These are phyloP conservation scores for Agrotis puta DNA, from an alignment of 2,888 invertebrate species.

Conservation along the genomic window DNA sequence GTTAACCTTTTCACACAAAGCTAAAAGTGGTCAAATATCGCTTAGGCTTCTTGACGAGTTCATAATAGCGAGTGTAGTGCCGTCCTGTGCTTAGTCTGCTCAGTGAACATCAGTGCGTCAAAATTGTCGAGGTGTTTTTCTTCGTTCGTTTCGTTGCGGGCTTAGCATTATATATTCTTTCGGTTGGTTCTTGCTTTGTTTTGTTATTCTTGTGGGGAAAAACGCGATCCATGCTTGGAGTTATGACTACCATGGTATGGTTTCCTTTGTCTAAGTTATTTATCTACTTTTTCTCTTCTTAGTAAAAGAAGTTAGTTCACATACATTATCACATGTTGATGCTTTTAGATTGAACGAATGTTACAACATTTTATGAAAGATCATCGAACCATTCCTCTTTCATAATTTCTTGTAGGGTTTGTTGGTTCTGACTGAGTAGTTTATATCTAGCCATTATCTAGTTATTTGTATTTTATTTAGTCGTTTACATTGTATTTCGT, in stretches of 20 bases:
- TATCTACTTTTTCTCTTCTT: slow-evolving; percentile 80
- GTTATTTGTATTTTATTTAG: slow-evolving; percentile 61
- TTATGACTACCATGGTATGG: slow-evolving; percentile 91
- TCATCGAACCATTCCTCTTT: slow-evolving; percentile 59
- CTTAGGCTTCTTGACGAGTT: slow-evolving; percentile 72
- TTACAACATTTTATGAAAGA: slow-evolving; percentile 65
- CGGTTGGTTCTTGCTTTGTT: slow-evolving; percentile 78
- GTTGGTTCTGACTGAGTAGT: slow-evolving; percentile 67
- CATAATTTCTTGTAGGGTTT: slow-evolving; percentile 69
- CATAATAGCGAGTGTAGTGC: slow-evolving; percentile 79
- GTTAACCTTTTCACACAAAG: slow-evolving; percentile 73
- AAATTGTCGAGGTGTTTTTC: slow-evolving; percentile 82
- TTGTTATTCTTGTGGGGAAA: slow-evolving; percentile 84
- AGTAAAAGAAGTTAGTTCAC: slow-evolving; percentile 82
- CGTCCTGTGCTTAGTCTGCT: slow-evolving; percentile 89
- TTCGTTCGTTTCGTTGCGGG: slow-evolving; percentile 85
- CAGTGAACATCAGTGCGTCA: slow-evolving; percentile 85
- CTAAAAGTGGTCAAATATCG: slow-evolving; percentile 73
- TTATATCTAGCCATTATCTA: slow-evolving; percentile 62
- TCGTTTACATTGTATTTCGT: slow-evolving; percentile 58
- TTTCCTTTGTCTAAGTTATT: slow-evolving; percentile 90
- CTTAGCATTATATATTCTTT: slow-evolving; percentile 79
- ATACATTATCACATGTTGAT: slow-evolving; percentile 71
- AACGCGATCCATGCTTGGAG: slow-evolving; percentile 91
- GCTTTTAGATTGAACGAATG: slow-evolving; percentile 69